A percentile compares a stretch with the other conserved stretches of the same genome.
phyloP scores from a whole-genome alignment of 2,888 invertebrate species.

The Galeopsomyia nigrocyanea region DNA sequence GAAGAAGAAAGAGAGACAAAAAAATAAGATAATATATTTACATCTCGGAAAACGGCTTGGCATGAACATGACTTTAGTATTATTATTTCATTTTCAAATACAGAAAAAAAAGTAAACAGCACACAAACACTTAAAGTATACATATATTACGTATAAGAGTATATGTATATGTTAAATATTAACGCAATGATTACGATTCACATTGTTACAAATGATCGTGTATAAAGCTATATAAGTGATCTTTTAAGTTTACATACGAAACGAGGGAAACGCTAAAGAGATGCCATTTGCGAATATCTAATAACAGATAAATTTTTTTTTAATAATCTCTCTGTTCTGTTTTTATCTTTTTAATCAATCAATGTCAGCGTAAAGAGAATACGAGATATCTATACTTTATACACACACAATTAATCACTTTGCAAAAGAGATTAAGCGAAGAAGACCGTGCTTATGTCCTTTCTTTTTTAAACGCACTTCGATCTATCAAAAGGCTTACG shows the following conservation, averaged over 20 bases:
- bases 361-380: constrained; percentile 47
- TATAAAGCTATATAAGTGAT: constrained; percentile 69
- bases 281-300: constrained; percentile 62
- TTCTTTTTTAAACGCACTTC: constrained; percentile 35
- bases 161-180: constrained; percentile 69
- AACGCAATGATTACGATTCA: constrained; percentile 68
- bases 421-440: constrained; percentile 31
- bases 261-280: constrained; percentile 63
- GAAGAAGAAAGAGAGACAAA: constrained; percentile 52
- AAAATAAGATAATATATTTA: background rate
- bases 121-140: constrained; percentile 59
- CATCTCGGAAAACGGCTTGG: constrained; percentile 60
- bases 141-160: constrained; percentile 66
- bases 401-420: constrained; percentile 48
- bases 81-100: constrained; percentile 65
- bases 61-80: constrained; percentile 66
- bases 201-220: constrained; percentile 68
- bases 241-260: constrained; percentile 64
- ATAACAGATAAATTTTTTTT: constrained; percentile 31
- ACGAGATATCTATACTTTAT: constrained; percentile 48
- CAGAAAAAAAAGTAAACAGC: constrained; percentile 42
- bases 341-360: constrained; percentile 48
- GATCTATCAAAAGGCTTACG: constrained; percentile 49
- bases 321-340: constrained; percentile 45
- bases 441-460: constrained; percentile 40